Evolutionary conservation across 2,888 invertebrate genomes (phyloP).

Genomic region (Mesochorus sp.): DNA sequence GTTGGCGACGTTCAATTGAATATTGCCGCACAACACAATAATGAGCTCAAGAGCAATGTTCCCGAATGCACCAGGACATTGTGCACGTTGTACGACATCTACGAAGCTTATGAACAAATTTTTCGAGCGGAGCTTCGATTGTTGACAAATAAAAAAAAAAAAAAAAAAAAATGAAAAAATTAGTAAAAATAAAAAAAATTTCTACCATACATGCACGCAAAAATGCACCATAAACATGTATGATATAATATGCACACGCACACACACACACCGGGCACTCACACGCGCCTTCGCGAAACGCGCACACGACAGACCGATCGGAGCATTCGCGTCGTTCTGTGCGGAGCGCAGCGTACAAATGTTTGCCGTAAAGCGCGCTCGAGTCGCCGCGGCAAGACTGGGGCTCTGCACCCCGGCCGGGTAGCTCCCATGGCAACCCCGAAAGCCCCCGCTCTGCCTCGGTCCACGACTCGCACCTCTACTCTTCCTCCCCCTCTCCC

Average conservation of each 20-base stretch:
- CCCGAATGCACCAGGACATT: slow-evolving; percentile 1
- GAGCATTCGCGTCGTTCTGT: slow-evolving; percentile 51
- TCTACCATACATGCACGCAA: background rate
- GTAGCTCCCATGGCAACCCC: slow-evolving; percentile 81
- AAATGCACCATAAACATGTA: background rate
- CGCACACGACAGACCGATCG: slow-evolving; percentile 54
- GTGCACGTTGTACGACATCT: background rate
- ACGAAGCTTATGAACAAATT: too few species aligned
- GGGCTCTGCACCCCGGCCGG: slow-evolving; percentile 79
- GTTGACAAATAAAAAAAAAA: slow-evolving; percentile 22
- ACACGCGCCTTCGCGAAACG: slow-evolving; percentile 28
- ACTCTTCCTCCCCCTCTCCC: slow-evolving; percentile 30
- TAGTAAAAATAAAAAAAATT: too few species aligned
- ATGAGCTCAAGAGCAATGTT: background rate
- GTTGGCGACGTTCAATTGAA: background rate
- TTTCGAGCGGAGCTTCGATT: slow-evolving; percentile 22
- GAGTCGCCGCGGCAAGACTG: slow-evolving; percentile 80
- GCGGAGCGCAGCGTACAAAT: slow-evolving; percentile 61
- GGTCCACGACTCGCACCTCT: slow-evolving; percentile 48
- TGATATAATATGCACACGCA: slow-evolving; percentile 37
- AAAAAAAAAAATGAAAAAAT: too few species aligned
- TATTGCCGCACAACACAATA: background rate
- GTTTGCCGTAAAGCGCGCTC: slow-evolving; percentile 69
- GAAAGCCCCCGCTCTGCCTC: slow-evolving; percentile 66
- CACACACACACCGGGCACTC: slow-evolving; percentile 23